Evolutionary conservation across 2,888 invertebrate genomes (phyloP).

Genomic region (Zele albiditarsus): DNA sequence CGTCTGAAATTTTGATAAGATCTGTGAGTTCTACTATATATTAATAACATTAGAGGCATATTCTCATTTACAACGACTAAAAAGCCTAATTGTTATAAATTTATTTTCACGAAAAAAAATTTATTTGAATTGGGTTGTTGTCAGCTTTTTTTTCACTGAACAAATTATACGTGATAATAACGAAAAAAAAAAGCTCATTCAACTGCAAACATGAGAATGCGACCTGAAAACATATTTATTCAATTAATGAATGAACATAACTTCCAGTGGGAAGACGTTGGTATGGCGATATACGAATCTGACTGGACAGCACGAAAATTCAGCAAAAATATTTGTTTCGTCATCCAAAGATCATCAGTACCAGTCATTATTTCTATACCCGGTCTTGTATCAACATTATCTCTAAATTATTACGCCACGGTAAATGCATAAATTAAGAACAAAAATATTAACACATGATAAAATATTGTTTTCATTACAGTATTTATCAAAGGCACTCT

Average conservation of each 20-base stretch:
- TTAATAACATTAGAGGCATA: too few species aligned
- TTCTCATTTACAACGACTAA: too few species aligned
- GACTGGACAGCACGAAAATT: slow-evolving; percentile 14
- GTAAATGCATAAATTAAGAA: slow-evolving; percentile 21
- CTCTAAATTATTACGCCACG: slow-evolving; percentile 43
- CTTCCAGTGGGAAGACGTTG: slow-evolving; percentile 30
- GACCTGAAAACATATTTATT: too few species aligned
- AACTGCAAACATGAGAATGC: too few species aligned
- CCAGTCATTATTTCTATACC: slow-evolving; percentile 35
- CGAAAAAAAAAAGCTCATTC: too few species aligned
- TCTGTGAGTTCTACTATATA: neutral
- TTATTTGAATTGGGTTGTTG: too few species aligned
- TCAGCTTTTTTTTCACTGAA: too few species aligned
- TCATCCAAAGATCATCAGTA: slow-evolving; percentile 38
- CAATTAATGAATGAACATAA: neutral
- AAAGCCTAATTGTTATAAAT: too few species aligned
- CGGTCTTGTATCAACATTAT: slow-evolving; percentile 44
- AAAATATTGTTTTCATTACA: neutral
- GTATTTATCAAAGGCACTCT: slow-evolving; percentile 32
- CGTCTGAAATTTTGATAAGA: slow-evolving; percentile 47
- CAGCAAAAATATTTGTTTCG: slow-evolving; percentile 1
- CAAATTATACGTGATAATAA: too few species aligned
- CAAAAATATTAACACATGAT: neutral
- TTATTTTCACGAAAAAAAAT: too few species aligned
- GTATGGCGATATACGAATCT: slow-evolving; percentile 28